Base-by-base conservation (phyloP, 2,797 vertebrate genomes). In the Pantherophis vulpinus region DNA sequence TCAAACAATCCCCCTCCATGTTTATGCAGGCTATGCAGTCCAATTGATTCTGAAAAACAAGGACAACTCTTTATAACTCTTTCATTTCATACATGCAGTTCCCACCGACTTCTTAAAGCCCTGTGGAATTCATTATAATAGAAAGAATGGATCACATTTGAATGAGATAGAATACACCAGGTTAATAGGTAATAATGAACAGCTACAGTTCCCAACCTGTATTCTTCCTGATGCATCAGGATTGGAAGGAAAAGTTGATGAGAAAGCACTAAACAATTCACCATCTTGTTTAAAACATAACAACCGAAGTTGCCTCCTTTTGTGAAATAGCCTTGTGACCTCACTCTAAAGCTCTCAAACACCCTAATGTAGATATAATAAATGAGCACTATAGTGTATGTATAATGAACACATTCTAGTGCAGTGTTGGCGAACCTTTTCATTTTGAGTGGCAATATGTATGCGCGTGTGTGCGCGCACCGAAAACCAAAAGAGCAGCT, bases 1-100 rank as follows among this genome's bases (percentile, higher is more conserved):
- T 99, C 96, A 99, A 98, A 96, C 98, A 99, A 96, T 99, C 99
- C 16, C 98, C 98, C 97, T 99, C 99, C 98, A 99, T 99, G 97
- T 96, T 97, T 88, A 96, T 56, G 98, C 95, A 97, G 95, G 96
- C 95, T 97, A 94, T 51, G 94, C 27, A 93, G 92, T 93, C 56
- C 92, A 94, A 91, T 59, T 95, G 83, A 51, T 95, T 96, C 98
- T 98, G 60, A 18, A 96, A 97, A 96, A 98, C 93, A 98, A 5
- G 88, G 93, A 91, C 86, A 87, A 0, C 14, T 47, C 60, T 60
- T 97, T 93, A 96, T 90, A 86, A 93, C 0, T 0, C 2, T 42
- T 32, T 27, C 14, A 92, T 92, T 90, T 94, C 29, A 83, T 8
- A 25, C n/a, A 51, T 91, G 79, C 23, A 91, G 70, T 79, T 88